phyloP scores from a whole-genome alignment of 2,797 vertebrate species.

The Lepilemur septentrionalis region DNA sequence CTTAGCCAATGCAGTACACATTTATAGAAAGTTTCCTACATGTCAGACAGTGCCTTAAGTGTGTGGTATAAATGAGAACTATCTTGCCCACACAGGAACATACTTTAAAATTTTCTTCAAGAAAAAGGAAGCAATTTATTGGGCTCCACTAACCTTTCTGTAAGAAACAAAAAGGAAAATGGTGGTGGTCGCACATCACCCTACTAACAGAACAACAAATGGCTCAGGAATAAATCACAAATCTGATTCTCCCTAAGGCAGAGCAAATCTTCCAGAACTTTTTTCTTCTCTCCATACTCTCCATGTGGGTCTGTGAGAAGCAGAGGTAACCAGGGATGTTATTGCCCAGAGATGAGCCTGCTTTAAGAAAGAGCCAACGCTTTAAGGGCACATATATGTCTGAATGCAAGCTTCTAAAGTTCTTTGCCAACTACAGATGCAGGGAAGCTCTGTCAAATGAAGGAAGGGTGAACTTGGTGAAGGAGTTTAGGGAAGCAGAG shows the following conservation, averaged over 20 bases:
- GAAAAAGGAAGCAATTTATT: conserved; percentile 33
- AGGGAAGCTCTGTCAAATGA: neutral
- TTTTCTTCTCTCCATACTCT: neutral
- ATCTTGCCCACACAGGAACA: neutral
- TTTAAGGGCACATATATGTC: neutral
- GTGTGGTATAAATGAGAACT: neutral
- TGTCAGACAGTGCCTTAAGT: neutral
- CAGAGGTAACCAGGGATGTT: neutral
- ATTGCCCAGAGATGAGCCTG: neutral
- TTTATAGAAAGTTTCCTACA: neutral
- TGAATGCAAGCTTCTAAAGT: neutral
- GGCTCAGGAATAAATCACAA: conserved; percentile 22
- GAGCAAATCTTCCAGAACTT: conserved; percentile 1
- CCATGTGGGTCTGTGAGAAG: neutral
- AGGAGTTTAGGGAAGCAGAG: neutral
- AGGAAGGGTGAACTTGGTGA: neutral
- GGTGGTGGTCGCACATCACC: neutral
- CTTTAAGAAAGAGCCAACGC: neutral
- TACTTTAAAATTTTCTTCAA: conserved; percentile 38
- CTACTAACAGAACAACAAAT: conserved; percentile 10
- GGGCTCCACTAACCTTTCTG: neutral
- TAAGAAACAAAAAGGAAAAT: conserved; percentile 50
- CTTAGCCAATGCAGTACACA: neutral
- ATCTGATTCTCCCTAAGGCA: neutral
- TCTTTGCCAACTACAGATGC: neutral